Evolutionary conservation across 2,888 invertebrate genomes (phyloP), one percentile per base, ranked within the genome.

Genomic region (Sylvicola fuscatus): DNA sequence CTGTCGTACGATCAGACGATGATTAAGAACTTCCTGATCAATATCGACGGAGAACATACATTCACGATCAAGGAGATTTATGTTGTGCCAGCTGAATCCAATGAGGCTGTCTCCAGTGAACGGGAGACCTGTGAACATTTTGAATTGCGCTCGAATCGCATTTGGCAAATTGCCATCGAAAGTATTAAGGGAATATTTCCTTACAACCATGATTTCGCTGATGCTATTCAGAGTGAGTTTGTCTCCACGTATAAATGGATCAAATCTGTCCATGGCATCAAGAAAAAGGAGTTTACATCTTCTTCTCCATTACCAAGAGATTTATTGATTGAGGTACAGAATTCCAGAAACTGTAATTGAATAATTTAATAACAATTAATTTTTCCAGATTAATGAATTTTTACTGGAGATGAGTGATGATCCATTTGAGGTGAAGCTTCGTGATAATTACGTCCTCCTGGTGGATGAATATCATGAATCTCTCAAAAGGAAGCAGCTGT

Each of bases 391-490:
- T 14, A 79, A 89, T 60, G 81, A 83, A 49, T 78, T 90, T 49
- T 55, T 81, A 2, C 72, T 98, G 45, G 92, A 95, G 62, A 75
- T 98, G 61, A 82, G 82, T 43, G 98, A 98, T 52, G 97, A 98
- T 68, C 95, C 95, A 0, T 97, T 98, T 52, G 98, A 98, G 61
- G 90, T 95, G 3, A 87, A 86, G 49, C 62, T 98, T 6, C 71
- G 93, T 1, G 92, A 95, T 47, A 97, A 95, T 55, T 95, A 89
- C 54, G 93, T 93, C 51, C 63, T 97, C 1, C 56, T 93, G 33
- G 87, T 89, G 49, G 97, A 98, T 49, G 97, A 98, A 54, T 89
- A 87, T 49, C 77, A 82, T 46, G 97, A 98, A 54, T 84, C 86
- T 49, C 68, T 87, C 47, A 90, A 90, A 51, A 66, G 97, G 14